Evolutionary conservation across 2,888 invertebrate species (phyloP).

Genomic region (Baronia brevicornis): DNA sequence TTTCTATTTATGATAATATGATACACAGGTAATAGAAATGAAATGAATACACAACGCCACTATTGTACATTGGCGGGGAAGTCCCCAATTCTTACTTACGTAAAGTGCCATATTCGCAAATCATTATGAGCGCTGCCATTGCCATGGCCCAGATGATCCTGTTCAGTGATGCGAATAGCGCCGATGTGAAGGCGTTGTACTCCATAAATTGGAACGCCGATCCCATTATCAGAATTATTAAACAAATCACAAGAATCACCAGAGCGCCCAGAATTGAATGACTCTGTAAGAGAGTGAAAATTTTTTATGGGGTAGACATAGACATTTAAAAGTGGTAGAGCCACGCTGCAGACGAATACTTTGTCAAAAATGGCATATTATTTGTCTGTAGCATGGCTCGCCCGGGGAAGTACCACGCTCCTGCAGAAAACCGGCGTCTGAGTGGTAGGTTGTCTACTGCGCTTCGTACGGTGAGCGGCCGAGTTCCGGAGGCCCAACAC

Average conservation of each 20-base stretch:
- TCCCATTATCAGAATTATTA: neutral
- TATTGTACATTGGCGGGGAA: neutral
- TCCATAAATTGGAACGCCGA: conserved; percentile 10
- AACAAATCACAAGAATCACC: neutral
- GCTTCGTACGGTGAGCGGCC: too few relatives aligned
- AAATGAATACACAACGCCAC: too few relatives aligned
- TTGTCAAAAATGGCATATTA: too few relatives aligned
- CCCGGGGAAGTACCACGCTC: too few relatives aligned
- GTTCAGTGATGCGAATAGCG: conserved; percentile 19
- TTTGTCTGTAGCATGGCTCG: too few relatives aligned
- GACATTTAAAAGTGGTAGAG: too few relatives aligned
- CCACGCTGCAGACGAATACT: too few relatives aligned
- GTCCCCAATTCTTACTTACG: conserved; percentile 26
- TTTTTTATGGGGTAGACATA: conserved; percentile 1
- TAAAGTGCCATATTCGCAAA: conserved; percentile 31
- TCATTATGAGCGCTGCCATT: conserved; percentile 22
- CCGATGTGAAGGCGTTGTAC: conserved; percentile 18
- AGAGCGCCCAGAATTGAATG: conserved; percentile 1
- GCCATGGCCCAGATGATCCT: conserved; percentile 25
- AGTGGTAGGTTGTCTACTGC: too few relatives aligned
- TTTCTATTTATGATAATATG: neutral
- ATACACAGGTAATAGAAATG: neutral
- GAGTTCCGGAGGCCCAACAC: too few relatives aligned
- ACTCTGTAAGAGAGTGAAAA: conserved; percentile 4
- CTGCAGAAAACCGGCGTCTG: too few relatives aligned